These are phyloP conservation scores for Pongo abelii DNA, from an alignment of 2,113 vertebrate species.

Conservation along the genomic window DNA sequence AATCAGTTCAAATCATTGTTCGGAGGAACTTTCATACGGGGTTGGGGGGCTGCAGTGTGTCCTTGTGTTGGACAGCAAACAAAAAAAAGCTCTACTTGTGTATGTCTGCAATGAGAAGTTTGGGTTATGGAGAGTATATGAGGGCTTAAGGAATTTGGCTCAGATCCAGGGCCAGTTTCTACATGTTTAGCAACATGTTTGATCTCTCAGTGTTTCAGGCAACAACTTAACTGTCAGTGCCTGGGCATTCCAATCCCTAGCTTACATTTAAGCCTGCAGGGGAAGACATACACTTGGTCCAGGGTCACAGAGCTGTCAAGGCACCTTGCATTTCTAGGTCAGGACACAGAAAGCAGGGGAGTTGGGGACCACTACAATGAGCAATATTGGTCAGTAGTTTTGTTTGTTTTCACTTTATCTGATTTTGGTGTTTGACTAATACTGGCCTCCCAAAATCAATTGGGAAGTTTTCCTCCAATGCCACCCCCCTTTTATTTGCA, in stretches of 20 bases:
- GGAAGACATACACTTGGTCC: no score
- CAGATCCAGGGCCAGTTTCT: neutral
- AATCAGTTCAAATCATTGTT: neutral
- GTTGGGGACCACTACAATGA: neutral
- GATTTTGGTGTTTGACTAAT: neutral
- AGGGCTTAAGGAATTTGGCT: neutral
- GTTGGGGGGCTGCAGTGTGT: neutral
- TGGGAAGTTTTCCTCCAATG: neutral
- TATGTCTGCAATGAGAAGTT: neutral
- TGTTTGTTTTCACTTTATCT: neutral
- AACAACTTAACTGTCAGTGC: neutral
- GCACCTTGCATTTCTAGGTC: neutral
- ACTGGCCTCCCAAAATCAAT: neutral
- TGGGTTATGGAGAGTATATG: neutral
- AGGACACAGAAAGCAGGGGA: neutral
- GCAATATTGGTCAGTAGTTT: neutral
- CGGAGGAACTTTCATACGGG: no score
- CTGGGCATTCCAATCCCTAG: neutral
- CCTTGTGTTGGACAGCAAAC: neutral
- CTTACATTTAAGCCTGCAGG: neutral
- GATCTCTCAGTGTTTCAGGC: neutral
- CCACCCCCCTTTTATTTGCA: neutral
- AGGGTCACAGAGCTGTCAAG: neutral
- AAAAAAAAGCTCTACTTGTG: neutral
- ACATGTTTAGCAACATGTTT: neutral